Evolutionary conservation across 2,797 vertebrate species (phyloP), one percentile per base, ranked within the genome.

Genomic region (Sebastes iracundus): DNA sequence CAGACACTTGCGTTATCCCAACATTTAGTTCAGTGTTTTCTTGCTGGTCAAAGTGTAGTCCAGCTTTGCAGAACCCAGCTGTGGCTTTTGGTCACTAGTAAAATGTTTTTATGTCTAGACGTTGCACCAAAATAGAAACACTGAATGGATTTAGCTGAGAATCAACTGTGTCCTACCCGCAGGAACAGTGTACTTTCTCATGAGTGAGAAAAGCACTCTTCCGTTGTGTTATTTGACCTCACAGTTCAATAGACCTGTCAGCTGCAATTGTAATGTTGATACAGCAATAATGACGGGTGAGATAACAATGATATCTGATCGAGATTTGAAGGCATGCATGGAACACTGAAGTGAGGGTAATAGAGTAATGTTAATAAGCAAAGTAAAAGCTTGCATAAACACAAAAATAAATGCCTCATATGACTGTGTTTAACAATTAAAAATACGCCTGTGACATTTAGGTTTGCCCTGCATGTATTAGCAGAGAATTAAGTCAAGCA

Each of bases 61-160:
- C 79, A 84, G 79, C 77, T 81, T 86, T 88, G 73, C 74, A 82
- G 73, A 88, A 77, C 75, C 70, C 70, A 79, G 61, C 85, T 88
- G 91, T 66, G 90, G 90, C 87, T 93, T 92, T 86, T 80, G 82
- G 84, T 90, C 77, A 81, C 86, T 81, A 69, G 87, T 92, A 89
- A 94, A 94, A 83, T 84, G 85, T 86, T 90, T 93, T 92, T 85
- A 88, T 55, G 92, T 95, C 93, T 95, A 95, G 94, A 95, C 95
- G 7, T 77, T 5, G 27, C 74, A 90, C 88, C 71, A 85, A 93
- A 95, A 95, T 93, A 93, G 94, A 87, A 88, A 77, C 77, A 65
- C 72, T 84, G 87, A 83, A 88, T 80, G 84, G 77, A 83, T 90
- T 92, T 84, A 87, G 87, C 82, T 66, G 77, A 89, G 68, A 83